phyloP scores from a whole-genome alignment of 2,113 vertebrate species.

The Pionites leucogaster region DNA sequence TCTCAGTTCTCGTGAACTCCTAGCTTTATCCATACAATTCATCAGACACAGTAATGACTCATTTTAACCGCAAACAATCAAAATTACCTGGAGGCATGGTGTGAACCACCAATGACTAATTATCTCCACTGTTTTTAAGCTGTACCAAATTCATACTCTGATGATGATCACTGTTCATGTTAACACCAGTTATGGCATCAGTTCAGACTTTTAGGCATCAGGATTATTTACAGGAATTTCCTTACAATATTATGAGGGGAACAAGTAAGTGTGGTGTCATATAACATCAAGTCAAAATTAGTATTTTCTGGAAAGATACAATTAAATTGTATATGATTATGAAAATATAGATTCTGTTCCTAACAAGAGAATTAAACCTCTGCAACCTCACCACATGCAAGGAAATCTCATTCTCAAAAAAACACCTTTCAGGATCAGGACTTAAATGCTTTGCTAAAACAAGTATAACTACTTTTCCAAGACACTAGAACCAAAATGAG shows the following conservation, averaged over 20 bases:
- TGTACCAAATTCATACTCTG: background rate
- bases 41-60: background rate
- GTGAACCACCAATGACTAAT: background rate
- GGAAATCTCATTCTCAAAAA: background rate
- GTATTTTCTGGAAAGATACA: background rate
- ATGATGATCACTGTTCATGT: background rate
- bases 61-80: background rate
- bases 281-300: background rate
- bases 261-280: background rate
- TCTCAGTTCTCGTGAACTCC: background rate
- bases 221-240: background rate
- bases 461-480: background rate
- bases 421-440: background rate
- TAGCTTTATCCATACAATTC: background rate
- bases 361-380: background rate
- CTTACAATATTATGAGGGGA: background rate
- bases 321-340: background rate
- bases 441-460: background rate
- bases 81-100: background rate
- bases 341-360: background rate
- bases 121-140: background rate
- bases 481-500: background rate
- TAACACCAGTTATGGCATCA: background rate
- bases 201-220: background rate
- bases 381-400: background rate